Evolutionary conservation across 53 echinoderm and acorn worm genomes (phyloP).

Genomic region (Stichopus horrens): DNA sequence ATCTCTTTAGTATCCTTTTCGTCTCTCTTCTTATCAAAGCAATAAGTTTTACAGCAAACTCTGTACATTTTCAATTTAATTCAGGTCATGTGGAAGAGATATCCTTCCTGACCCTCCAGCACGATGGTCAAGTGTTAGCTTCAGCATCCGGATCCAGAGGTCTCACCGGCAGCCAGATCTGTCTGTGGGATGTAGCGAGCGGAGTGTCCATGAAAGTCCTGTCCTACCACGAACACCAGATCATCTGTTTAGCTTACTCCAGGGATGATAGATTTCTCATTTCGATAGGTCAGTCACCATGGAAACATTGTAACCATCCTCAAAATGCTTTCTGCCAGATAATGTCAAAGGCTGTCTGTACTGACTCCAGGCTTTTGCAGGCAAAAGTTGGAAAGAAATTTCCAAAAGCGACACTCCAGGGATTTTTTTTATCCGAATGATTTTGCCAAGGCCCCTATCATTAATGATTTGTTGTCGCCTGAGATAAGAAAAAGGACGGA

Average conservation of each 20-base stretch:
- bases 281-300: constrained; percentile 73
- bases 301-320: not conserved
- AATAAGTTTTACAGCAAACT: too few relatives aligned
- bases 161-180: constrained; percentile 89
- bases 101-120: constrained; percentile 80
- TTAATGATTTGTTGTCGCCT: too few relatives aligned
- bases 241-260: constrained; percentile 81
- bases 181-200: constrained; percentile 89
- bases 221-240: constrained; percentile 92
- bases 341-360: too few relatives aligned
- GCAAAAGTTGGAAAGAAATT: too few relatives aligned
- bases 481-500: too few relatives aligned
- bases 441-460: too few relatives aligned
- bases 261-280: constrained; percentile 92
- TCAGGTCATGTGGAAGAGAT: constrained; percentile 95
- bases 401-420: too few relatives aligned
- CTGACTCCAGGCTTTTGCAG: too few relatives aligned
- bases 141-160: constrained; percentile 92
- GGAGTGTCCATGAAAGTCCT: constrained; percentile 80
- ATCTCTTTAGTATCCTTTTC: not conserved
- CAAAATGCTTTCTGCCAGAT: not conserved
- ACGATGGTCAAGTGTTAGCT: constrained; percentile 87
- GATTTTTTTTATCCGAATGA: too few relatives aligned
- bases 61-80: not conserved
- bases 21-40: too few relatives aligned